phyloP scores from a whole-genome alignment of 2,888 invertebrate species.

The Gibbula magus region DNA sequence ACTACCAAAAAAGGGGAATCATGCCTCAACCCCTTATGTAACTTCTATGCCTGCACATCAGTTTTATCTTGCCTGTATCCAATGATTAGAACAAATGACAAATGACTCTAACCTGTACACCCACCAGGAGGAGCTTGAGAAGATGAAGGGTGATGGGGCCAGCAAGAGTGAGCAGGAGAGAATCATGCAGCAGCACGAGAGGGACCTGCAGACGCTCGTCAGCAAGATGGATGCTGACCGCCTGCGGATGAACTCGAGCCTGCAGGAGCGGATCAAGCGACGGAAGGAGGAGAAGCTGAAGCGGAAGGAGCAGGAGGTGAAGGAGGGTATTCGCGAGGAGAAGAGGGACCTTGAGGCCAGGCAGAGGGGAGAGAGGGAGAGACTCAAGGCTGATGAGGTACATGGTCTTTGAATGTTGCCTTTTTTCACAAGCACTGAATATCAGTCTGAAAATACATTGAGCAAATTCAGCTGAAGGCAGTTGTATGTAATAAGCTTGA shows the following conservation, averaged over 20 bases:
- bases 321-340: conserved; percentile 54
- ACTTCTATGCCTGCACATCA: no score
- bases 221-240: conserved; percentile 71
- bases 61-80: background rate
- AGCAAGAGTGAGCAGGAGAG: conserved; percentile 66
- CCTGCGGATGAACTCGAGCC: conserved; percentile 69
- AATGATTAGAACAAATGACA: background rate
- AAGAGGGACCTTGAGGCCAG: conserved; percentile 61
- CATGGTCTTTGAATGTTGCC: background rate
- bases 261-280: conserved; percentile 68
- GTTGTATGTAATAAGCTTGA: no score
- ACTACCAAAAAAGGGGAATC: no score
- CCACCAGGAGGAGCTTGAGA: conserved; percentile 67
- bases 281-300: conserved; percentile 62
- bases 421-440: no score
- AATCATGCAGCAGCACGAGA: conserved; percentile 66
- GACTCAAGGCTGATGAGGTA: conserved; percentile 69
- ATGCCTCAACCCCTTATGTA: no score
- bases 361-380: conserved; percentile 63
- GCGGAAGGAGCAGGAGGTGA: conserved; percentile 59
- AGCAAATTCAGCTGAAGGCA: no score
- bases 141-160: conserved; percentile 60
- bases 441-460: no score
- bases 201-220: conserved; percentile 64
- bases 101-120: background rate